Base-by-base conservation (phyloP, 2,113 vertebrate species). In the Calcarius ornatus region DNA sequence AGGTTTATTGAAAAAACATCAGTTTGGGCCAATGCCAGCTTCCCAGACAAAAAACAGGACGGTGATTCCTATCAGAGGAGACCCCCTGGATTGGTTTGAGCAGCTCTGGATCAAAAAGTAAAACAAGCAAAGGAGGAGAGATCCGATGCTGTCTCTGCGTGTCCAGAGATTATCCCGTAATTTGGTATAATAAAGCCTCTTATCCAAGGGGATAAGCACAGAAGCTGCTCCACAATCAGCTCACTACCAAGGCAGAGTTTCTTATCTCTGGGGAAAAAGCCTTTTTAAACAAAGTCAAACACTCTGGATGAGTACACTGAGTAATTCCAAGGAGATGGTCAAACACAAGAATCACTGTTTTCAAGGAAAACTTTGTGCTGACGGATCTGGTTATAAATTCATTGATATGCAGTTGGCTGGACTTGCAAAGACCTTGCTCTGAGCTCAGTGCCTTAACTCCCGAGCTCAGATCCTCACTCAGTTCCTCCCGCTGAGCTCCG, bases 131-230 rank as follows among this genome's bases (percentile, higher is more conserved):
- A 68, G 50, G 61, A 71, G 79, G 27, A 69, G 88, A 66, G 85
- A 63, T 38, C 33, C 13, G 16, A 35, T 63, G 88, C 15, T n/a
- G 42, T 12, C 78, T 66, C 64, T 78, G 75, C 6, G 0, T 51
- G 69, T 54, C 86, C 82, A 37, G 70, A 84, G 91, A 81, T 95
- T 91, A 88, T 68, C 79, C 86, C 0, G 28, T 81, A 82, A 85
- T 71, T 83, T 60, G 59, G 61, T 33, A 23, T 76, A 88, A 95
- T 72, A 60, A 92, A 92, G 84, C 83, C 77, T 95, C 91, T 92
- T 86, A 60, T 33, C 68, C 50, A 6, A 48, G 42, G 3, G 81
- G 77, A 31, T 78, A 86, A 89, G 77, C 60, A 13, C 12, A 61
- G 95, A 56, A 88, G 79, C 79, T 8, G 2, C 65, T 88, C 35